These are phyloP conservation scores for Todiramphus chloris DNA, from an alignment of 2,113 vertebrate species.

Conservation along the genomic window DNA sequence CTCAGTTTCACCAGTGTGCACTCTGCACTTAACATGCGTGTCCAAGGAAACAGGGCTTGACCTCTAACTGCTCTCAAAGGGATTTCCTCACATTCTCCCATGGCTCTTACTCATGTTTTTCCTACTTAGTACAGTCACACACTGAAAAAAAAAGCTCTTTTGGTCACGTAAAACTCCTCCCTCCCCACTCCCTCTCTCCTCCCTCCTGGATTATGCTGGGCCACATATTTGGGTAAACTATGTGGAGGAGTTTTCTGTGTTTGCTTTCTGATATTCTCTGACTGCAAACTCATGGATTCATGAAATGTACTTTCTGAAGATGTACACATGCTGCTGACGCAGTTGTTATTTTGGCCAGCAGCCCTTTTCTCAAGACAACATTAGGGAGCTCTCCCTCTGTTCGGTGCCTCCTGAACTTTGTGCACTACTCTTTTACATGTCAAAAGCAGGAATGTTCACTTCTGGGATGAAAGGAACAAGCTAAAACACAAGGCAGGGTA, in stretches of 20 bases:
- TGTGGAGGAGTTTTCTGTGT: background rate
- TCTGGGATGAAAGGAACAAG: background rate
- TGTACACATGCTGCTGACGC: background rate
- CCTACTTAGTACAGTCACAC: background rate
- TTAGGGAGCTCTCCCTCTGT: background rate
- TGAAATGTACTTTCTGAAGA: background rate
- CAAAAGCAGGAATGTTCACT: background rate
- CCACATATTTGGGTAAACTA: background rate
- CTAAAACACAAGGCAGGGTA: background rate
- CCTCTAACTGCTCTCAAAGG: background rate
- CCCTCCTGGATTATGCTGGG: background rate
- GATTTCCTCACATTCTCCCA: background rate
- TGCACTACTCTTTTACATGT: background rate
- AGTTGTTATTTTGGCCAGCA: constrained; percentile 1
- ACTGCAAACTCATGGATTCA: background rate
- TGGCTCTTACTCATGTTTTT: background rate
- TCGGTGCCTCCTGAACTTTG: background rate
- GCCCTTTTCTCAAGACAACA: background rate
- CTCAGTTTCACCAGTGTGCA: accelerated
- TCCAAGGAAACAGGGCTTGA: background rate
- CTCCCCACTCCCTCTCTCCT: background rate
- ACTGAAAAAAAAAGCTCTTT: background rate
- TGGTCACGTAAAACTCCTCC: background rate
- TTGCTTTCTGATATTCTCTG: background rate
- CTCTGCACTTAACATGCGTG: accelerated